Base-by-base conservation (phyloP, 2,113 vertebrate species). In the Dryoscopus gambensis region DNA sequence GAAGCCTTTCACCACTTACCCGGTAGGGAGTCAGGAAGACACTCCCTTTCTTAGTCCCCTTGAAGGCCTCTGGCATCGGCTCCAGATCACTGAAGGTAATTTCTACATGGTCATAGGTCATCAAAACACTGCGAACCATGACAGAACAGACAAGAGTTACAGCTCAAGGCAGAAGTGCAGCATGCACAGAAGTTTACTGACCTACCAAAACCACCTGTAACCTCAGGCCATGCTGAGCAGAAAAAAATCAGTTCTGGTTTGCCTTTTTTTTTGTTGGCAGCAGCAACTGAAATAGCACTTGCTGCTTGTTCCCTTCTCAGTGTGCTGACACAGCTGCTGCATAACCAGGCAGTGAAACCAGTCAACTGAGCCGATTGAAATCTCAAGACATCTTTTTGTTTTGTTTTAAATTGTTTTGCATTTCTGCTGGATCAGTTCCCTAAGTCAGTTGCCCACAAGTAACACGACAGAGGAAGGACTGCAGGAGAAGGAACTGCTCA, bases 21-120 rank as follows among this genome's bases (percentile, higher is more conserved):
- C 99, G 97, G 98, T 99, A 99, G 3, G 99, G 99, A 84, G 99
- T 99, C 37, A 99, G 97, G 97, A 98, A 99, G 87, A 99, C 53
- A 22, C 98, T 98, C 82, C 99, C 99, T 89, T 99, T 99, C 98
- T 98, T 99, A 97, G 98, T 99, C 94, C 99, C 99, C 94, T 97
- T 99, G 98, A 99, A 99, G 52, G 98, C 97, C 83, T 99, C 99
- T 6, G 99, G 98, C 77, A 99, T 97, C 2, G 96, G 97, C 39
- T 99, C 99, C 7, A 98, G 97, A 40, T 99, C 99, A 86, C 92
- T 98, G 97, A 99, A 99, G n/a, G 97, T 93, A 56, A 99, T 97
- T 97, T 99, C 99, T 91, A 99, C 97, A 5, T 99, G 99, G 37
- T 99, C 99, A 81, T 99, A 98, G 88, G 98, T 98, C 99, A 99